Evolutionary conservation across 2,113 vertebrate genomes (phyloP), one percentile per base, ranked within the genome.

Genomic region (Lophius piscatorius): DNA sequence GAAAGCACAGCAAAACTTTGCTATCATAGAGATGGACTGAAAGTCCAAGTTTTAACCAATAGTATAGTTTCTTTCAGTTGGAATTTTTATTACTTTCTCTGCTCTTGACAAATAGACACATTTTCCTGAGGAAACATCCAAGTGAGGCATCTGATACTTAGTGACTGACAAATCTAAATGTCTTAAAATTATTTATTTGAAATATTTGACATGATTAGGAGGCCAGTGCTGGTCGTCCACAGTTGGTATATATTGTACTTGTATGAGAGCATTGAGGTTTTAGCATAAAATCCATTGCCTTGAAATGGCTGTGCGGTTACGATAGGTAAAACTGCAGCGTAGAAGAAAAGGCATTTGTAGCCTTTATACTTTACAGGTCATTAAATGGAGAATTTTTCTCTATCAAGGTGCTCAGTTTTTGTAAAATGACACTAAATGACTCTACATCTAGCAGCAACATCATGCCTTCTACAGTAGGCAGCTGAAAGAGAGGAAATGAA

Each of bases 101-200:
- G 23, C 72, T 82, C 35, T 36, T 58, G 73, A 78, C 49, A 85
- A 75, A 87, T 75, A 72, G 72, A 77, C 59, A 83, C 61, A 84
- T 88, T 90, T 85, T 77, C 90, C 88, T 91, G 88, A 91, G 83
- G 87, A 88, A 90, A 89, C 74, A 79, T 80, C 71, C 52, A 84
- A 14, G 21, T 52, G 60, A 87, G 57, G 67, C 52, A 60, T 49
- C 14, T 68, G 44, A 67, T 3, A 78, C 67, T 78, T 63, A 80
- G 63, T 71, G 70, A 69, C 51, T 55, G 46, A 86, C 48, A 46
- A 55, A 76, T 54, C 63, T 78, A 70, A 82, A 78, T 76, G 63
- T 71, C 51, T 63, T 52, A 69, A 4, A 13, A 63, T 52, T 45
- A 34, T 66, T 63, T 55, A 35, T 69, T 69, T 36, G n/a, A 69